A percentile compares a stretch with the other conserved stretches of the same genome.
phyloP scores from a whole-genome alignment of 2,797 vertebrate genomes.

The Capromys pilorides region DNA sequence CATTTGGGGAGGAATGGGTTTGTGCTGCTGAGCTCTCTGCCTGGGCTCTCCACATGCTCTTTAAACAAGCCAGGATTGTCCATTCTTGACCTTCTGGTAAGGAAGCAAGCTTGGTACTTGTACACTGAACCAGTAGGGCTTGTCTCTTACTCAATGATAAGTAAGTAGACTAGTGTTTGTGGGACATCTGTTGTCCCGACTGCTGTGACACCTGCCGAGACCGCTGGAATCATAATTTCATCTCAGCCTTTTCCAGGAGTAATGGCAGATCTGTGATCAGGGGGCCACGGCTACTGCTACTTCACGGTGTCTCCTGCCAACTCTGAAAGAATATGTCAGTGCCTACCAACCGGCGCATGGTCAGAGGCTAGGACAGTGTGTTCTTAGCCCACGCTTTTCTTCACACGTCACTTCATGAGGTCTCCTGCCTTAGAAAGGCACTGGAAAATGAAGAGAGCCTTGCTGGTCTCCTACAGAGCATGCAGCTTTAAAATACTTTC shows the following conservation, averaged over 20 bases:
- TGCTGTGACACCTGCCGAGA: constrained; percentile 82
- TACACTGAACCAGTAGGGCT: background rate
- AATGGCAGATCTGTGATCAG: constrained; percentile 80
- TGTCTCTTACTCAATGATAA: background rate
- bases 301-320: constrained; percentile 72
- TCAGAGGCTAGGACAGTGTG: constrained; percentile 32
- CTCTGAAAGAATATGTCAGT: constrained; percentile 76
- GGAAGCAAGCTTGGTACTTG: background rate
- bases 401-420: background rate
- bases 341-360: constrained; percentile 74
- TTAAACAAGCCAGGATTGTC: background rate
- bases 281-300: constrained; percentile 74
- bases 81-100: background rate
- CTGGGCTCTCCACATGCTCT: too few species aligned
- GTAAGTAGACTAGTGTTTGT: constrained; percentile 63
- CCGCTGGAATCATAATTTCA: constrained; percentile 75
- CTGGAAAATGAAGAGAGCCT: background rate
- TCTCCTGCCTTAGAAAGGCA: constrained; percentile 37
- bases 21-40: too few species aligned
- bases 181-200: constrained; percentile 72
- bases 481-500: background rate
- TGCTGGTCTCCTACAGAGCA: background rate
- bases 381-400: constrained; percentile 28
- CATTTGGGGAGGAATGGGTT: too few species aligned
- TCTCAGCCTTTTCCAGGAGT: constrained; percentile 78